These are phyloP conservation scores for Drosophila fungiperda DNA, from an alignment of 2,888 invertebrate species.

Conservation along the genomic window DNA sequence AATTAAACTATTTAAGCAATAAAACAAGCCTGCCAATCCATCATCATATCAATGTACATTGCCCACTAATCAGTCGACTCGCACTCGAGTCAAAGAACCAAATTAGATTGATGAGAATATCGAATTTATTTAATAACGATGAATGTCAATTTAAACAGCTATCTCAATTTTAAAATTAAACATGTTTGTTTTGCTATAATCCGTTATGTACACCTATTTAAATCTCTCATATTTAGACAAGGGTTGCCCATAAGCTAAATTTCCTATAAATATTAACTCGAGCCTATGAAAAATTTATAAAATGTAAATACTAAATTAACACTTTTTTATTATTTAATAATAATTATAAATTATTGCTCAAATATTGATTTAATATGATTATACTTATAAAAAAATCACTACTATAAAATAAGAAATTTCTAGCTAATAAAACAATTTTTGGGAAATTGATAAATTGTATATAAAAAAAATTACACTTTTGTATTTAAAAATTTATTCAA, in stretches of 20 bases:
- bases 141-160: neutral
- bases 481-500: neutral
- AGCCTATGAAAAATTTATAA: neutral
- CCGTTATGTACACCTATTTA: neutral
- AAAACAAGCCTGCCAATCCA: constrained; percentile 35
- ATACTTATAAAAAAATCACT: no score
- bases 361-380: no score
- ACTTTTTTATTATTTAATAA: no score
- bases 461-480: neutral
- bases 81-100: neutral
- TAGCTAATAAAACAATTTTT: neutral
- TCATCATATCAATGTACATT: constrained; percentile 27
- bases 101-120: neutral
- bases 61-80: constrained; percentile 28
- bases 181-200: neutral
- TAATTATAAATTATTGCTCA: no score
- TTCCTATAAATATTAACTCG: neutral
- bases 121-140: neutral
- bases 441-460: neutral
- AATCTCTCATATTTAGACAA: neutral
- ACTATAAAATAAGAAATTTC: no score
- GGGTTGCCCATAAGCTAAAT: neutral
- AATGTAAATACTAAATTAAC: no score
- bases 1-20: constrained; percentile 56
- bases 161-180: neutral